phyloP scores from a whole-genome alignment of 2,113 vertebrate genomes.

The Austrofundulus limnaeus region DNA sequence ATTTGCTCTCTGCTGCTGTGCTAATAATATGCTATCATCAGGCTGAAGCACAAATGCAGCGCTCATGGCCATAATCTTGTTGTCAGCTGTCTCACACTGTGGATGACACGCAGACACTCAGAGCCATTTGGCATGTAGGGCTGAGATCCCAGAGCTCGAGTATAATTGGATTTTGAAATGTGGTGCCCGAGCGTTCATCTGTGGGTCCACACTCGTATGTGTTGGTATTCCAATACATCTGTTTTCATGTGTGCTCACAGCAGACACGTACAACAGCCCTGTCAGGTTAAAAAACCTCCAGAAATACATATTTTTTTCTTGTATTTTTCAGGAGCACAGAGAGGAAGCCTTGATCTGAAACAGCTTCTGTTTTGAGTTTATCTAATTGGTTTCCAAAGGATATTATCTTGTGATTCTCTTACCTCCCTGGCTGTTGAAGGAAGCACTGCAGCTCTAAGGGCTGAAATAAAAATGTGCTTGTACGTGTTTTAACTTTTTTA shows the following conservation, averaged over 20 bases:
- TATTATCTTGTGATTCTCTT: conserved; percentile 10
- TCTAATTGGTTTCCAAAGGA: conserved; percentile 35
- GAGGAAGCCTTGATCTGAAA: conserved; percentile 40
- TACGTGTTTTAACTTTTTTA: not conserved
- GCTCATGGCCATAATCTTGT: conserved; percentile 64
- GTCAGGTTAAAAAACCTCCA: conserved; percentile 41
- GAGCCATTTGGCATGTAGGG: conserved; percentile 58
- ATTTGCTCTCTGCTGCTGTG: conserved; percentile 41
- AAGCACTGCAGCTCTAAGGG: not conserved
- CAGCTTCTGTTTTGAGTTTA: conserved; percentile 40
- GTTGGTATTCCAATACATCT: conserved; percentile 20
- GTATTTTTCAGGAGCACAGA: conserved; percentile 15
- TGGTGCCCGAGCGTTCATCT: conserved; percentile 27
- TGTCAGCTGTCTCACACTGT: conserved; percentile 60
- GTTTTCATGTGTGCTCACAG: conserved; percentile 28
- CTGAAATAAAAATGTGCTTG: not conserved
- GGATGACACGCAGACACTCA: conserved; percentile 61
- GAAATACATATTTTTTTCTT: conserved; percentile 27
- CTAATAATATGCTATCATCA: conserved; percentile 58
- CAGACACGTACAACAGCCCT: conserved; percentile 40
- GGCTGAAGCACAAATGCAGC: conserved; percentile 43
- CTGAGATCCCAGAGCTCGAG: conserved; percentile 57
- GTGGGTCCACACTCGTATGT: conserved; percentile 35
- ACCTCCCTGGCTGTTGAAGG: not conserved
- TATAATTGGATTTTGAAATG: conserved; percentile 71